Conservation (phyloP, 2,888 invertebrate genomes). For the Imbricaverruca yamaguchii region DNA sequence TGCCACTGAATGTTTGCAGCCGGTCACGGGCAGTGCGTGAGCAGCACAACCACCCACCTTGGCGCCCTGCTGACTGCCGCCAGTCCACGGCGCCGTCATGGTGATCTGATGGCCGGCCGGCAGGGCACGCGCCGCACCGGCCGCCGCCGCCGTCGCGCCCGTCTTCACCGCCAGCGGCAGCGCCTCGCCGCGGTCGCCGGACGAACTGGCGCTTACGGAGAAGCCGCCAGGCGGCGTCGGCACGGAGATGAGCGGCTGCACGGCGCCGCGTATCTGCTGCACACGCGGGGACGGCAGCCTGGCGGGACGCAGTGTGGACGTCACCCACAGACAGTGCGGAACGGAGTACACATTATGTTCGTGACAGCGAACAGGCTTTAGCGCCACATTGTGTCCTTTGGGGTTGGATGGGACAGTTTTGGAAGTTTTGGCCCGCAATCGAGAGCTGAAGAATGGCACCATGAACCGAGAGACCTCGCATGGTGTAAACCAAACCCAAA, state of each 20-base stretch:
- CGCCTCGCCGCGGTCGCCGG: slow-evolving; percentile 15
- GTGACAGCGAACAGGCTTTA: no score
- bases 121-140: neutral
- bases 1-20: no score
- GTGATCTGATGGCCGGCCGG: neutral
- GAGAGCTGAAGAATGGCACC: no score
- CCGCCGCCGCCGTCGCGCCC: neutral
- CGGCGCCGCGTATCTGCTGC: neutral
- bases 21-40: no score
- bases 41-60: neutral
- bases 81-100: neutral
- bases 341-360: no score
- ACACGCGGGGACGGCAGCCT: neutral
- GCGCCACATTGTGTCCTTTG: no score
- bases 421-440: no score
- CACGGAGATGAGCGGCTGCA: slow-evolving; percentile 2
- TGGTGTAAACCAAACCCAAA: no score
- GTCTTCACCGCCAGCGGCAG: neutral
- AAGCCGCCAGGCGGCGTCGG: neutral
- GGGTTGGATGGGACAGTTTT: no score
- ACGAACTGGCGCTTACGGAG: neutral
- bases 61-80: neutral
- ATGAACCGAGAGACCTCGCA: no score
- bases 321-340: no score
- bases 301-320: neutral